These are phyloP conservation scores for Anguilla rostrata DNA, from an alignment of 2,113 vertebrate genomes.

Conservation along the genomic window DNA sequence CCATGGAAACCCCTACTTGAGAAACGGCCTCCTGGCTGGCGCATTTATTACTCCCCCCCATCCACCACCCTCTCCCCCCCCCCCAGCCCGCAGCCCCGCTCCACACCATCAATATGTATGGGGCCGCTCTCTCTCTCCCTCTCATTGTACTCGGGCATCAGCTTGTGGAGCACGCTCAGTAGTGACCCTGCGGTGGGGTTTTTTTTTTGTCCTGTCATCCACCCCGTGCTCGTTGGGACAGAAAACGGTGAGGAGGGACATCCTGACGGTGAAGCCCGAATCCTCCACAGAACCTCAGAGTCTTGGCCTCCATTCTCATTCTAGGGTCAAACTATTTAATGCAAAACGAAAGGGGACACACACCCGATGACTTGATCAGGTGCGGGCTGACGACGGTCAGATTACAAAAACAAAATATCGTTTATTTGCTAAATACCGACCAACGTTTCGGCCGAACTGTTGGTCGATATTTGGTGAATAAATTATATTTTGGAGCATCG, in stretches of 20 bases:
- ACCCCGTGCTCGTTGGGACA: background rate
- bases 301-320: background rate
- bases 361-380: too few relatives aligned
- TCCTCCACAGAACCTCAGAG: background rate
- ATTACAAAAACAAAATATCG: too few relatives aligned
- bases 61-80: background rate
- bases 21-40: constrained; percentile 23
- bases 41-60: background rate
- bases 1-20: constrained; percentile 57
- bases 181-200: background rate
- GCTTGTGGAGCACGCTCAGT: background rate
- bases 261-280: background rate
- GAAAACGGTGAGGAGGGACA: background rate
- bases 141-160: background rate
- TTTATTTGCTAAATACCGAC: too few relatives aligned
- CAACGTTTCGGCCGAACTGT: too few relatives aligned
- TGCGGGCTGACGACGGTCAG: too few relatives aligned
- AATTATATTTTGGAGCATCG: too few relatives aligned
- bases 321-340: background rate
- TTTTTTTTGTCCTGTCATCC: background rate
- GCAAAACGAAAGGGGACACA: too few relatives aligned
- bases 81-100: background rate
- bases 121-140: background rate
- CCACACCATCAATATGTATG: background rate
- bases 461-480: too few relatives aligned